Percentiles rank a stretch among this genome's conserved stretches.
Conservation (phyloP, 2,888 invertebrate species). For the Mactromeris polynyma region DNA sequence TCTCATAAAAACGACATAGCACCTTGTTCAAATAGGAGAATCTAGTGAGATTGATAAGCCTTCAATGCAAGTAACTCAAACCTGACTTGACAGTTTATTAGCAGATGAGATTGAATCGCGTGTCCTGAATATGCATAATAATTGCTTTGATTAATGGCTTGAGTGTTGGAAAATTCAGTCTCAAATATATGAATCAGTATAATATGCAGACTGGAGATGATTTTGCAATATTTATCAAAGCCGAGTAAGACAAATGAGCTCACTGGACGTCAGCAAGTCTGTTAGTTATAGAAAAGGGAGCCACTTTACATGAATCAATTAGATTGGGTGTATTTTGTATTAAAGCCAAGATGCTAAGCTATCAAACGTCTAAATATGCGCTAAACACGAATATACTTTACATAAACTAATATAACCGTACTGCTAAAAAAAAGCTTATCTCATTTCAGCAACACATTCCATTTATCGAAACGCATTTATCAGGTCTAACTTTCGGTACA, state of each 20-base stretch:
- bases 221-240: constrained; percentile 6
- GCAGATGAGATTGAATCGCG: not conserved
- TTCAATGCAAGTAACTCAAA: not conserved
- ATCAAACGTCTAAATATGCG: not conserved
- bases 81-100: constrained; percentile 8
- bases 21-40: not conserved
- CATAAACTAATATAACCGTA: too few species aligned
- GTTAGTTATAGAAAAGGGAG: not conserved
- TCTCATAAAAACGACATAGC: not conserved
- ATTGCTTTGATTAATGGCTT: not conserved
- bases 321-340: not conserved
- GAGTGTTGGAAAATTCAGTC: not conserved
- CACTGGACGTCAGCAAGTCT: not conserved
- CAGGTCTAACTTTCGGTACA: too few species aligned
- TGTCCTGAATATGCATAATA: constrained; percentile 2
- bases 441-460: not conserved
- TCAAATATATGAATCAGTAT: not conserved
- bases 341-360: not conserved
- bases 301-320: constrained; percentile 1
- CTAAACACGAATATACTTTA: not conserved
- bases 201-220: not conserved
- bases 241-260: not conserved
- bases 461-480: too few species aligned
- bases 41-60: not conserved
- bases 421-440: not conserved